Conservation (phyloP, 2,797 vertebrate species). For the Parotocinclus haroldoi region DNA sequence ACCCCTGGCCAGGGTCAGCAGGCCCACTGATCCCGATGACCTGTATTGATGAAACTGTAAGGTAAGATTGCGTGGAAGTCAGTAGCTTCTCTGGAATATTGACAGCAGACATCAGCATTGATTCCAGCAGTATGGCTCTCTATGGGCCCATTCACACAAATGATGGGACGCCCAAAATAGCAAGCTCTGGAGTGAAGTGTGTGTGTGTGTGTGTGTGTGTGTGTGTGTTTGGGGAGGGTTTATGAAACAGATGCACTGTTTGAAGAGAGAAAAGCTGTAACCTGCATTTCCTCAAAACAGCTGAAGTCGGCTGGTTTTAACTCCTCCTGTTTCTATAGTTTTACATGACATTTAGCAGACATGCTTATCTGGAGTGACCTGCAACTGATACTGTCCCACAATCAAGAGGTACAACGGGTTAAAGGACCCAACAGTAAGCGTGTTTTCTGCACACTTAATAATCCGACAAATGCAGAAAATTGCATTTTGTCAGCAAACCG, state of each 20-base stretch:
- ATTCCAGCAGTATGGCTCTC: constrained; percentile 33
- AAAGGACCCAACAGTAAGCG: no score
- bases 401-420: constrained; percentile 1
- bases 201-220: no score
- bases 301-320: constrained; percentile 15
- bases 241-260: constrained; percentile 39
- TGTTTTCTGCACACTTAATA: no score
- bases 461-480: no score
- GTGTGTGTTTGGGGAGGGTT: neutral
- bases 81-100: constrained; percentile 33
- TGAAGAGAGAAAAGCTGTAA: constrained; percentile 10
- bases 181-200: neutral
- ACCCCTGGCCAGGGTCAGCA: constrained; percentile 30
- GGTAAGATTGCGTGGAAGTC: neutral
- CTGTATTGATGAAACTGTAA: constrained; percentile 30
- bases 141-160: constrained; percentile 32
- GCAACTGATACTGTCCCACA: constrained; percentile 4
- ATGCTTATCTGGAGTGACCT: no score
- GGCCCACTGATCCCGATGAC: constrained; percentile 26
- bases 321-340: neutral
- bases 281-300: constrained; percentile 8
- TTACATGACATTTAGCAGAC: constrained; percentile 13
- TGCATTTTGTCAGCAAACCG: no score
- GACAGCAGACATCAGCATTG: constrained; percentile 36
- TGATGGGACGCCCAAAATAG: constrained; percentile 40